Evolutionary conservation across 2,113 vertebrate genomes (phyloP).

Genomic region (Picathartes gymnocephalus): DNA sequence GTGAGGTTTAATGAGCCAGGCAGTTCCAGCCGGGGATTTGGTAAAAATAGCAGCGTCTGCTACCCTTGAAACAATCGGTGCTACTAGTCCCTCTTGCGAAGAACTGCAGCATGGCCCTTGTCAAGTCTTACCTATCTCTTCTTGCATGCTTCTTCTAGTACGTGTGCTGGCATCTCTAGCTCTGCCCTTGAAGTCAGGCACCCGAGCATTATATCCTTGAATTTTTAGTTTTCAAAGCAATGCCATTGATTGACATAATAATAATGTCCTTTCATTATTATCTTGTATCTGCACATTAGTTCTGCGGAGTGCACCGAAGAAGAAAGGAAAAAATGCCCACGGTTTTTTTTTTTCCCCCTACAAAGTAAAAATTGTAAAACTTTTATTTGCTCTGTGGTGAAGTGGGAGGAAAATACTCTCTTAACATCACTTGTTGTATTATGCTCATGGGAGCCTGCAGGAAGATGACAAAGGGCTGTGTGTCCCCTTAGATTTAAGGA

Average conservation of each 20-base stretch:
- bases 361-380: not conserved
- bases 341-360: not conserved
- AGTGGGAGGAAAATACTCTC: constrained; percentile 14
- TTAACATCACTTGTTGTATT: constrained; percentile 8
- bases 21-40: constrained; percentile 10
- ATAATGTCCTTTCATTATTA: not conserved
- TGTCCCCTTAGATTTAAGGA: constrained; percentile 15
- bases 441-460: not conserved
- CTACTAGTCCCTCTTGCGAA: not conserved
- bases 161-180: not conserved
- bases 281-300: not conserved
- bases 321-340: not conserved
- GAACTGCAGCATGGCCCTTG: not conserved
- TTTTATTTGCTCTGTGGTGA: not conserved
- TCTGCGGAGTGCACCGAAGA: not conserved
- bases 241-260: not conserved
- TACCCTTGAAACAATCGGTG: constrained; percentile 37
- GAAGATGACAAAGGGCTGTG: constrained; percentile 38
- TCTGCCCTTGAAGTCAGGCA: not conserved
- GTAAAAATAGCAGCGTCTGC: constrained; percentile 49
- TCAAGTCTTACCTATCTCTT: not conserved
- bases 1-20: not conserved
- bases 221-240: not conserved
- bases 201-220: not conserved
- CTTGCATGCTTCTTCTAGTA: not conserved